Evolutionary conservation across 2,113 vertebrate genomes (phyloP).

Genomic region (Ranitomeya variabilis): DNA sequence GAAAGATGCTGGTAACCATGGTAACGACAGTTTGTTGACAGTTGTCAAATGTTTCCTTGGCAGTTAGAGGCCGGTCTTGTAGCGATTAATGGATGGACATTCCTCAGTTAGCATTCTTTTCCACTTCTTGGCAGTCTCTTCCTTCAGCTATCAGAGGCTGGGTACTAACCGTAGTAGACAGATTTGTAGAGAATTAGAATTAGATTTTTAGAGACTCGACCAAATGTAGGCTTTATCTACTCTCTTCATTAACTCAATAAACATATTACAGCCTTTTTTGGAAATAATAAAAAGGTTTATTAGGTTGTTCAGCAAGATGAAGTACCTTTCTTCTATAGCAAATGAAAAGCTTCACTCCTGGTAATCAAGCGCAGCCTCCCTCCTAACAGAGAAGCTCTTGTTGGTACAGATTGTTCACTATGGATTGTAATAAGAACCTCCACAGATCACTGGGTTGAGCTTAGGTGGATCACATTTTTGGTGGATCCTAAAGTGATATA

Average conservation of each 20-base stretch:
- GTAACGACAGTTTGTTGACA: constrained; percentile 30
- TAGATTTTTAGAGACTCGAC: no score
- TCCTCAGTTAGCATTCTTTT: constrained; percentile 24
- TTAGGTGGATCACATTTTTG: no score
- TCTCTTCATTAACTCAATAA: background rate
- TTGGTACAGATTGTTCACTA: no score
- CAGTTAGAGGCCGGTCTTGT: constrained; percentile 20
- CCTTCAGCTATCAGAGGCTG: background rate
- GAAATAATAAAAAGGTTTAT: no score
- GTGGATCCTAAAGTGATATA: no score
- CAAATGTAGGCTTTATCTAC: background rate
- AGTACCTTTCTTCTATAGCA: no score
- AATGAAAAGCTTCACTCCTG: no score
- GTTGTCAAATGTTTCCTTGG: constrained; percentile 22
- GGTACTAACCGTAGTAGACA: background rate
- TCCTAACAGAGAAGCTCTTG: no score
- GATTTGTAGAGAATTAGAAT: background rate
- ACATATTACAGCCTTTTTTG: background rate
- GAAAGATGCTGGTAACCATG: constrained; percentile 16
- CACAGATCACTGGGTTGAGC: no score
- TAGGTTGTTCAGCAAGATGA: no score
- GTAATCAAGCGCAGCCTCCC: no score
- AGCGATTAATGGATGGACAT: constrained; percentile 20
- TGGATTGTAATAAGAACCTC: no score
- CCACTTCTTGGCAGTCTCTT: background rate